Evolutionary conservation across 2,113 vertebrate species (phyloP).

Genomic region (Grus americana): DNA sequence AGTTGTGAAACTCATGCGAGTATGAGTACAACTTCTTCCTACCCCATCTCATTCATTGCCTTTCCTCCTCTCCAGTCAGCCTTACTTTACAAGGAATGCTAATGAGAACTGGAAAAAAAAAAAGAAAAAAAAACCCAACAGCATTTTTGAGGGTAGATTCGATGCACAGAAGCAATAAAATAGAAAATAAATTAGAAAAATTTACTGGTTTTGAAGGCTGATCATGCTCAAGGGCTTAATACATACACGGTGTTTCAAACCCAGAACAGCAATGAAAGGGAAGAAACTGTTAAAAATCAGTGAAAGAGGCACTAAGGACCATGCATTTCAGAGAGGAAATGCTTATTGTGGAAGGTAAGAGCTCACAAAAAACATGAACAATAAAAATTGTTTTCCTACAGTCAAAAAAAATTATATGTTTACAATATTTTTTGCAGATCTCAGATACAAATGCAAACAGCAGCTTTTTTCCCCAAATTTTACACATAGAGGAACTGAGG

Average conservation of each 20-base stretch:
- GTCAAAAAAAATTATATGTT: background rate
- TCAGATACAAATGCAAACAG: background rate
- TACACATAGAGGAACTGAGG: background rate
- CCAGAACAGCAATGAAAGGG: background rate
- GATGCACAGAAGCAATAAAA: background rate
- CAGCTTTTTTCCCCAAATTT: background rate
- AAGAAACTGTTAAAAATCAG: background rate
- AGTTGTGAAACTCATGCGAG: background rate
- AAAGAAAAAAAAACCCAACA: background rate
- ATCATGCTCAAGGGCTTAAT: background rate
- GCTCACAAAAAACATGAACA: background rate
- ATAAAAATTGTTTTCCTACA: background rate
- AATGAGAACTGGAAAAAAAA: background rate
- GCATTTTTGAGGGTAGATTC: background rate
- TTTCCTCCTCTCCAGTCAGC: background rate
- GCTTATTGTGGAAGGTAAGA: background rate
- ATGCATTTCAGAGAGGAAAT: background rate
- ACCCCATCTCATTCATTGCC: background rate
- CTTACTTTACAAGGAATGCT: background rate
- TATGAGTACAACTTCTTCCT: background rate
- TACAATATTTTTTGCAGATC: background rate
- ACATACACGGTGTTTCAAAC: background rate
- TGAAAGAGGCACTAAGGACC: background rate
- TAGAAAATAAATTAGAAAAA: background rate
- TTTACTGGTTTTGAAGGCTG: background rate